Conservation (phyloP, 2,888 invertebrate species). For the Sympetrum striolatum region DNA sequence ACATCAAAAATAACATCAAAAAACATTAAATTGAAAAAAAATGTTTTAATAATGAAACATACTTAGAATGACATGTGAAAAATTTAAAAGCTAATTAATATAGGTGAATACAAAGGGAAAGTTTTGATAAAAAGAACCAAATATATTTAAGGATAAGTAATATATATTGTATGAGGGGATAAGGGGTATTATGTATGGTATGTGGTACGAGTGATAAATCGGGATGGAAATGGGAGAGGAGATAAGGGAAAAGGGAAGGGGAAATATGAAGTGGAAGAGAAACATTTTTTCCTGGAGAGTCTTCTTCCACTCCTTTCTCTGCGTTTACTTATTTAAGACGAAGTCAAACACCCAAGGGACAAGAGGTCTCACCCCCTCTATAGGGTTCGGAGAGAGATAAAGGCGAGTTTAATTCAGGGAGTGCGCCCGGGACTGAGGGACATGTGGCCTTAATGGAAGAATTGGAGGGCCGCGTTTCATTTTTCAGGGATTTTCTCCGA, state of each 20-base stretch:
- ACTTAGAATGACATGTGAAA: no score
- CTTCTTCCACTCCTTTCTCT: not conserved
- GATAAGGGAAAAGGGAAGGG: not conserved
- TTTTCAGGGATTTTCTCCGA: no score
- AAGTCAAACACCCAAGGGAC: not conserved
- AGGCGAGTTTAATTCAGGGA: not conserved
- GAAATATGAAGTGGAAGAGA: not conserved
- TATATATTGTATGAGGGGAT: no score
- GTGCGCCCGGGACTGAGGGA: not conserved
- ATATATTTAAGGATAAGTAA: no score
- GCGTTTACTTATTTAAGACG: not conserved
- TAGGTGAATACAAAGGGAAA: no score
- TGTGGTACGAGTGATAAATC: not conserved
- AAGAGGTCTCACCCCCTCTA: not conserved
- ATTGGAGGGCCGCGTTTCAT: not conserved
- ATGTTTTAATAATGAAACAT: no score
- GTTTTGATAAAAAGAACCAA: no score
- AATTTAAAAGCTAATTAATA: no score
- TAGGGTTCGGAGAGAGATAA: not conserved
- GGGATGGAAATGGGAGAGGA: not conserved
- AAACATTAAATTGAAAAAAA: no score
- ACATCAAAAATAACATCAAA: no score
- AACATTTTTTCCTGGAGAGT: not conserved
- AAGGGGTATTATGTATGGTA: no score
- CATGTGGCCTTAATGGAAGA: not conserved